These are phyloP conservation scores for Cyclopterus lumpus DNA, from an alignment of 2,797 vertebrate species.

Conservation along the genomic window DNA sequence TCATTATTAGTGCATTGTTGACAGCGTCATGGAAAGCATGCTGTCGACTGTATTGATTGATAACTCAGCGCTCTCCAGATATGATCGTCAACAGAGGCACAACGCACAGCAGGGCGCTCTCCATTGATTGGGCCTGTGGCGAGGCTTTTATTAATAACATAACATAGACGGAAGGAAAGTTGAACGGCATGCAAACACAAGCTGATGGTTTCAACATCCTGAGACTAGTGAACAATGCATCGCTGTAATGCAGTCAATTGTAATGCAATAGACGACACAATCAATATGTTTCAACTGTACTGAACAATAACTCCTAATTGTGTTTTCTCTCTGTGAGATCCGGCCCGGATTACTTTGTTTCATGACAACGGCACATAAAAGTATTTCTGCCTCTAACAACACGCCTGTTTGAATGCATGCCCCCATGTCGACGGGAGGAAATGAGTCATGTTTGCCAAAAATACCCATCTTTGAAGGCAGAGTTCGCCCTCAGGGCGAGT, in stretches of 20 bases:
- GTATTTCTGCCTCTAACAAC: conserved; percentile 35
- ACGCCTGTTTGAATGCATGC: conserved; percentile 27
- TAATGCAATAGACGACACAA: neutral
- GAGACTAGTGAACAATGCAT: neutral
- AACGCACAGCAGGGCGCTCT: conserved; percentile 41
- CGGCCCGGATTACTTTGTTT: conserved; percentile 15
- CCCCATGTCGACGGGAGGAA: conserved; percentile 44
- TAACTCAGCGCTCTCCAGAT: conserved; percentile 28
- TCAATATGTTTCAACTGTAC: neutral
- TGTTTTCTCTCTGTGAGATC: neutral
- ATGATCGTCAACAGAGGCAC: conserved; percentile 30
- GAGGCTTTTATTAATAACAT: conserved; percentile 51
- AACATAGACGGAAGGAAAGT: conserved; percentile 14
- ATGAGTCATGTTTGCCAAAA: conserved; percentile 66
- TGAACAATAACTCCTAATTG: neutral
- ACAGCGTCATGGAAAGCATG: conserved; percentile 17
- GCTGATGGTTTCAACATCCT: neutral
- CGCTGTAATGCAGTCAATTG: neutral
- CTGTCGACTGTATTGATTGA: conserved; percentile 34
- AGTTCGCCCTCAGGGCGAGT: conserved; percentile 45
- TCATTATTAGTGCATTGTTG: neutral
- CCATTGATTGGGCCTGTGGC: conserved; percentile 47
- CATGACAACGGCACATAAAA: conserved; percentile 28
- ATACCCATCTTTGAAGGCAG: conserved; percentile 67
- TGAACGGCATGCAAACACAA: too few species aligned